These are phyloP conservation scores for Chaitophorus viminalis DNA, from an alignment of 2,888 invertebrate genomes.

Conservation along the genomic window DNA sequence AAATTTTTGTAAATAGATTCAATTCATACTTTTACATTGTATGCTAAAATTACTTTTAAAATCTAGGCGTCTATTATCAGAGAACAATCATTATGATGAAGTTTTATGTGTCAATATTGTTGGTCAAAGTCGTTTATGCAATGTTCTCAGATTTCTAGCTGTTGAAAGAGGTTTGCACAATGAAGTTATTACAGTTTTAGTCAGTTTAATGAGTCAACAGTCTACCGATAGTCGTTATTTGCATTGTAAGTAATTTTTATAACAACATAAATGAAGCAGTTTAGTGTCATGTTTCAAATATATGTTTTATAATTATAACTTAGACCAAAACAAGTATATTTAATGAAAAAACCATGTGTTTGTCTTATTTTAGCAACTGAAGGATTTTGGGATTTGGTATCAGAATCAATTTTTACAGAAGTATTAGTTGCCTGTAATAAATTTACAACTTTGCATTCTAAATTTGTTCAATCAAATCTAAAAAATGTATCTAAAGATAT, in stretches of 20 bases:
- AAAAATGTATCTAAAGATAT: constrained; percentile 70
- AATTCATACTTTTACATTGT: constrained; percentile 28
- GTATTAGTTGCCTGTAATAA: constrained; percentile 69
- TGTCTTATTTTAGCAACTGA: constrained; percentile 65
- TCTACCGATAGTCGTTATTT: constrained; percentile 63
- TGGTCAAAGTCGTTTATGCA: constrained; percentile 74
- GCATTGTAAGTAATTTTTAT: constrained; percentile 59
- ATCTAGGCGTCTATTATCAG: constrained; percentile 66
- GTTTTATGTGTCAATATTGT: constrained; percentile 74
- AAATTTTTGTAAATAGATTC: constrained; percentile 61
- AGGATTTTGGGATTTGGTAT: constrained; percentile 70
- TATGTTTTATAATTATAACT: background rate
- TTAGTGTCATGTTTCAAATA: background rate
- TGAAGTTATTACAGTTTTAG: constrained; percentile 72
- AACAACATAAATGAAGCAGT: background rate
- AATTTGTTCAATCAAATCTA: constrained; percentile 71
- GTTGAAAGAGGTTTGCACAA: constrained; percentile 71
- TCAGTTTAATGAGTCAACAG: constrained; percentile 68
- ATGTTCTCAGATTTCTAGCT: constrained; percentile 71
- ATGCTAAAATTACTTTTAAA: constrained; percentile 34
- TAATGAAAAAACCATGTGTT: background rate
- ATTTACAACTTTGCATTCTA: constrained; percentile 68
- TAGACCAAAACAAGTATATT: too few relatives aligned
- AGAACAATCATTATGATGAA: constrained; percentile 75
- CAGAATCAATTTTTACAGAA: constrained; percentile 68